Evolutionary conservation across 2,888 invertebrate species (phyloP), one percentile per base, ranked within the genome.

Genomic region (Hydraecia micacea): DNA sequence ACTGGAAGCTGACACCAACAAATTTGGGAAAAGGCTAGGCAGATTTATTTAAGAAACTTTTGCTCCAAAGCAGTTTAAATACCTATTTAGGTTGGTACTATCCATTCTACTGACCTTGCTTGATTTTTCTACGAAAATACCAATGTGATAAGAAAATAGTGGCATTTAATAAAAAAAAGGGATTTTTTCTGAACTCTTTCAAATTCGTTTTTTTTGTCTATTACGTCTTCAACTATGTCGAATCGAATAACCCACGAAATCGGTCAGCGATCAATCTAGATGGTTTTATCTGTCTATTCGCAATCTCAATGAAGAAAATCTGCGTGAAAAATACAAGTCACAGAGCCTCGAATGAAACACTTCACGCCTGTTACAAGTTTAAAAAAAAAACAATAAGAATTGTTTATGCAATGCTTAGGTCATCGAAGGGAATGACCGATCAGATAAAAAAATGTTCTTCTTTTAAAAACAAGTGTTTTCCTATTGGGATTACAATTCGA

Each of bases 271-370:
- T 66, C 15, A 66, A 58, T 69, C 55, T 36, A 66, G 36, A 67
- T 67, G 39, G 60, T 62, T 70, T 49, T 21, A 69, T 42, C 39
- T 42, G 32, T n/a, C n/a, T 28, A 58, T 58, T 28, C 55, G 70
- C 21, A 70, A 74, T 21, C 52, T 55, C 15, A 70, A 71, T 21
- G 15, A 58, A 68, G 69, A 55, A 73, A 81, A 81, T 67, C 52
- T 60, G 66, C 82, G 76, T 86, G 70, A 63, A 81, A 74, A 72
- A 67, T 36, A 80, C 58, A 52, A 83, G 82, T 70, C 66, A 73
- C 28, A 67, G 58, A 39, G 32, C 7, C 8, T 65, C 28, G 28
- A 73, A 36, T 25, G 36, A 52, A 73, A 55, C 2, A 28, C 49
- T 73, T 68, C 71, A 81, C 52, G 86, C 60, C 25, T 28, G n/a